Evolutionary conservation across 2,797 vertebrate genomes (phyloP), one percentile per base, ranked within the genome.

Genomic region (Holocentrus rufus): DNA sequence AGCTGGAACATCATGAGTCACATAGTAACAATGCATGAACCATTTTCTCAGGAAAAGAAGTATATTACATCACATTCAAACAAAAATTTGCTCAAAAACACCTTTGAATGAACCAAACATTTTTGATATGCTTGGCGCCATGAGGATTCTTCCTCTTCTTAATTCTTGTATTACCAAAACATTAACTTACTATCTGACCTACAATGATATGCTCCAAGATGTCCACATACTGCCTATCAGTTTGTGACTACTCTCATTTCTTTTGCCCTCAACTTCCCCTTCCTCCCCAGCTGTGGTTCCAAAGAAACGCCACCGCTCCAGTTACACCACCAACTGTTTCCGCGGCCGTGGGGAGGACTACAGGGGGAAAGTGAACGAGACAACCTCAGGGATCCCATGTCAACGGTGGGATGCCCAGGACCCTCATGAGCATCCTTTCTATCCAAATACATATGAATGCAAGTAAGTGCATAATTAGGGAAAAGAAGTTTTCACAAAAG

Each of bases 381-480:
- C 98, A 0, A 92, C 95, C 0, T 95, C 96, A 0, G 96, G 97
- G 1, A 95, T 97, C 84, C 90, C 94, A 58, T 99, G 98, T 88
- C 98, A 99, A 93, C 94, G 93, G 2, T 99, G 98, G 97, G 95
- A 98, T 0, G 79, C 93, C 2, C 97, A 98, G 89, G 47, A 59
- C 0, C 97, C 97, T 1, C 97, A 99, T 56, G 91, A 70, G 74
- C 98, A 99, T 82, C 94, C 94, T 17, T 99, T 99, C 13, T 77
- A 77, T 53, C 97, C 97, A 0, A 94, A 96, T 77, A 97, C 95
- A 81, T 99, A 99, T 4, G 93, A 93, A 0, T 99, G 97, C 98
- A 98, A 99, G 98, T 99, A 87, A 94, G 96, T 67, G 46, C 6
- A n/a, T 20, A 18, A 25, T 7, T 30, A 34, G n/a, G 31, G 47